Evolutionary conservation across 1,140 invertebrate genomes (phyloP).

Genomic region (Planococcus citri): DNA sequence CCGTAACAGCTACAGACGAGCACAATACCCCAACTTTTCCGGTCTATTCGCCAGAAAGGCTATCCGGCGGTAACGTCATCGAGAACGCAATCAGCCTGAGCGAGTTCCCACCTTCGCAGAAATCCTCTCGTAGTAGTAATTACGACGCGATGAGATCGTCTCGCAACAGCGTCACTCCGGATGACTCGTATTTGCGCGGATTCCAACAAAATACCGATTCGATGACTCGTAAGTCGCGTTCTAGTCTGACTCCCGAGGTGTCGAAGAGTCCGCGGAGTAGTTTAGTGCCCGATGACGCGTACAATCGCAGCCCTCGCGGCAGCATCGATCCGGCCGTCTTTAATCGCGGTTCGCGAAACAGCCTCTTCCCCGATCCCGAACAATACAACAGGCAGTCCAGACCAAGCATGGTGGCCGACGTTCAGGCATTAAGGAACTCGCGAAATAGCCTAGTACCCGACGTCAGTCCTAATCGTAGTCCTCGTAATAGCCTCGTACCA

Average conservation of each 20-base stretch:
- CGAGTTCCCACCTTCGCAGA: not conserved
- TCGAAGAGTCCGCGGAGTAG: constrained; percentile 47
- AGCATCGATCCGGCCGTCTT: constrained; percentile 19
- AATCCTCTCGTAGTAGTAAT: not conserved
- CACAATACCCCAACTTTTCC: not conserved
- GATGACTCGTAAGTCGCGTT: not conserved
- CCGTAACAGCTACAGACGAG: not conserved
- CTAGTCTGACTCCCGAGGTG: not conserved
- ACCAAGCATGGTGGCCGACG: constrained; percentile 10
- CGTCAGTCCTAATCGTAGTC: constrained; percentile 35
- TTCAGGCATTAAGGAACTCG: constrained; percentile 30
- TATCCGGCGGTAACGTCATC: not conserved
- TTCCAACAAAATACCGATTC: not conserved
- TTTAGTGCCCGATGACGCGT: constrained; percentile 39
- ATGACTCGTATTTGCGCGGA: not conserved
- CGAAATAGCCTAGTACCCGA: constrained; percentile 38
- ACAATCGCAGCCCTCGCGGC: constrained; percentile 21
- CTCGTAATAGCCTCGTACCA: constrained; percentile 47
- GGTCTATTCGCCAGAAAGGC: not conserved
- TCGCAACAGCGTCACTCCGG: not conserved
- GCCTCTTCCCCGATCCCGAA: constrained; percentile 2
- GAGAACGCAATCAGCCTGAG: not conserved
- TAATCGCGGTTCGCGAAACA: constrained; percentile 7
- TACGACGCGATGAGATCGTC: not conserved
- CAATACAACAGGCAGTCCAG: not conserved